These are phyloP conservation scores for Pithys albifrons DNA, from an alignment of 2,113 vertebrate species.

Conservation along the genomic window DNA sequence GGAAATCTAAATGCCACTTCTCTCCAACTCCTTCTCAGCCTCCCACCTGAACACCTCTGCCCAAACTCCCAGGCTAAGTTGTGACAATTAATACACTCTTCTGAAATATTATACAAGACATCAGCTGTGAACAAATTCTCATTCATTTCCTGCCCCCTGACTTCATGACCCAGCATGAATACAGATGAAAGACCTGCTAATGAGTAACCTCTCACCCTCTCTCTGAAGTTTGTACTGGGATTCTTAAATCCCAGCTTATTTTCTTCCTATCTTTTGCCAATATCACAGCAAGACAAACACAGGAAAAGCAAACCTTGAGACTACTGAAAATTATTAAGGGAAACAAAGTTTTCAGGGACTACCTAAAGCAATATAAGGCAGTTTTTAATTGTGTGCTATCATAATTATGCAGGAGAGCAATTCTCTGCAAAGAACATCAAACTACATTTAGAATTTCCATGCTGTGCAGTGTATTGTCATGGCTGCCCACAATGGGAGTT, in stretches of 20 bases:
- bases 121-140: background rate
- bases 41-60: background rate
- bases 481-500: background rate
- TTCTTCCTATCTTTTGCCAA: conserved; percentile 28
- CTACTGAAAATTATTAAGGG: conserved; percentile 14
- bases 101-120: conserved; percentile 11
- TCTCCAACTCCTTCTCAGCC: background rate
- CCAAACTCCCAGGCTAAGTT: background rate
- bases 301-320: conserved; percentile 34
- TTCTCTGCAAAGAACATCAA: conserved; percentile 27
- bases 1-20: background rate
- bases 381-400: background rate
- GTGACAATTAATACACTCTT: background rate
- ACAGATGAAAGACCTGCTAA: conserved; percentile 23
- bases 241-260: background rate
- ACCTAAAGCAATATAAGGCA: background rate
- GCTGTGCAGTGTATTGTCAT: accelerated
- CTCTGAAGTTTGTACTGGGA: background rate
- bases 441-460: background rate
- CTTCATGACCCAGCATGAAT: background rate
- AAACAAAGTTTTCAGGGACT: conserved; percentile 7
- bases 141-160: conserved; percentile 17
- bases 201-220: conserved; percentile 8
- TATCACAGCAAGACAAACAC: background rate
- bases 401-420: background rate